These are phyloP conservation scores for Drosophila albomicans DNA, from an alignment of 1,140 invertebrate species.

Conservation along the genomic window DNA sequence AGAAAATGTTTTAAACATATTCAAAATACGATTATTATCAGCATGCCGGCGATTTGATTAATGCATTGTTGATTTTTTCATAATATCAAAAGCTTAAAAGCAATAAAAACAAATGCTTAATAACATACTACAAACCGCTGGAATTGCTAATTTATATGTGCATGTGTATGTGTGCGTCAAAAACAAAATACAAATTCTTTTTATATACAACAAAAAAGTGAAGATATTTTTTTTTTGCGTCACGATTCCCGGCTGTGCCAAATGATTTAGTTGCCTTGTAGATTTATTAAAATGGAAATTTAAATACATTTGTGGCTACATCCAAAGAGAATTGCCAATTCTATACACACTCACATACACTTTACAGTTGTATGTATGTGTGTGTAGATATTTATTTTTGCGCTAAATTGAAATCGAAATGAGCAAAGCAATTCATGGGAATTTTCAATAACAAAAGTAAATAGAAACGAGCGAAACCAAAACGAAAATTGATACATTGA, in stretches of 20 bases:
- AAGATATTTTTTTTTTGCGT: conserved; percentile 12
- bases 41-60: background rate
- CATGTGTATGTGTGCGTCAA: background rate
- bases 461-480: conserved; percentile 43
- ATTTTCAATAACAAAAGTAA: conserved; percentile 59
- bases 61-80: background rate
- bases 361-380: background rate
- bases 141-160: conserved; percentile 1
- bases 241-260: conserved; percentile 11
- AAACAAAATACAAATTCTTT: background rate
- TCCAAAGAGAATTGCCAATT: conserved; percentile 22
- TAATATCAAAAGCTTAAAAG: background rate
- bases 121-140: background rate
- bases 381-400: conserved; percentile 22
- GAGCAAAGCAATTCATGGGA: conserved; percentile 35
- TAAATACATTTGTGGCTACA: conserved; percentile 16
- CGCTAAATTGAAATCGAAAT: conserved; percentile 49
- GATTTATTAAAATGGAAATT: conserved; percentile 34
- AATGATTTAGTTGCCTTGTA: conserved; percentile 34
- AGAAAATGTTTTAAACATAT: background rate
- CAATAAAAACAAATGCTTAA: conserved; percentile 2
- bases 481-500: conserved; percentile 67
- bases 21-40: conserved; percentile 1
- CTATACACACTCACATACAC: background rate
- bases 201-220: background rate